These are phyloP conservation scores for Coranthus polyacanthus DNA, from an alignment of 2,797 vertebrate genomes.

Conservation along the genomic window DNA sequence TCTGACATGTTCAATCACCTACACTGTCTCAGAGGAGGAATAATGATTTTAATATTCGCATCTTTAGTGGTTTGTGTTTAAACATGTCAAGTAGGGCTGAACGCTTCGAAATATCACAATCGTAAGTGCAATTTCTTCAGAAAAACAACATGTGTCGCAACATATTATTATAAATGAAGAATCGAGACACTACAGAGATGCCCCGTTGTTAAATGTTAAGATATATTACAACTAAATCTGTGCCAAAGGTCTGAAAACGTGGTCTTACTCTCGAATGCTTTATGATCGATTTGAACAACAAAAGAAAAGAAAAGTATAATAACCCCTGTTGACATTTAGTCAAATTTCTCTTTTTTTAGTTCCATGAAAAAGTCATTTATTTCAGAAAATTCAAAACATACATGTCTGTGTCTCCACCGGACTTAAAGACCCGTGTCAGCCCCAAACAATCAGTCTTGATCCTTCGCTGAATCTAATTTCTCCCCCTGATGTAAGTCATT, in stretches of 20 bases:
- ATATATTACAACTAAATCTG: not conserved
- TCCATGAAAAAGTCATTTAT: not conserved
- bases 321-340: too few species aligned
- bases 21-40: not conserved
- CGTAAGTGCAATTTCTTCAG: too few species aligned
- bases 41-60: not conserved
- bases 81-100: not conserved
- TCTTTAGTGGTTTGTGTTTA: not conserved
- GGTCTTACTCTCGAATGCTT: too few species aligned
- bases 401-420: not conserved
- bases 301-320: too few species aligned
- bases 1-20: slow-evolving; percentile 22
- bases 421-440: too few species aligned
- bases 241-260: not conserved
- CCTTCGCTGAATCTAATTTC: too few species aligned
- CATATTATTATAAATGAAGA: too few species aligned
- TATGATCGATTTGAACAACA: too few species aligned
- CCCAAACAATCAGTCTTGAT: not conserved
- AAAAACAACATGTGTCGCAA: too few species aligned
- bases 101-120: too few species aligned
- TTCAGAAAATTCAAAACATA: not conserved
- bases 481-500: not conserved
- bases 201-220: not conserved
- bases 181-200: too few species aligned
- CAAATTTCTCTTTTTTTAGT: not conserved